phyloP scores from a whole-genome alignment of 2,797 vertebrate species.

The Acanthurus lineatus region DNA sequence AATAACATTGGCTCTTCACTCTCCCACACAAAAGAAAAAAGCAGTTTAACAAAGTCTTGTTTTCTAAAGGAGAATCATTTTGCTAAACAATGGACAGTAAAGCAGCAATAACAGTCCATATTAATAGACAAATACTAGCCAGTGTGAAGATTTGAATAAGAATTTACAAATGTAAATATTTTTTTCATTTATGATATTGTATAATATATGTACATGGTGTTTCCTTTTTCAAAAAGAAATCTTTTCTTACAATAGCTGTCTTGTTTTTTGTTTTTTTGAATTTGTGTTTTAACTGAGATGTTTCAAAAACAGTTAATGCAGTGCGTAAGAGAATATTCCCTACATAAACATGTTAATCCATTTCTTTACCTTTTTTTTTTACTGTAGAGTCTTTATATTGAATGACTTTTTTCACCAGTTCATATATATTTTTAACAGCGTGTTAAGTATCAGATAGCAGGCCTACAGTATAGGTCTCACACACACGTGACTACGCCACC shows the following conservation, averaged over 20 bases:
- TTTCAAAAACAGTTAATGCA: constrained; percentile 84
- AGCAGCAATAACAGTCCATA: constrained; percentile 95
- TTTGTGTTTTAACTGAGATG: constrained; percentile 90
- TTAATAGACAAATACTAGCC: constrained; percentile 88
- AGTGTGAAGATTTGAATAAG: constrained; percentile 88
- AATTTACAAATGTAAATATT: constrained; percentile 93
- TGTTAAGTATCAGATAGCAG: constrained; percentile 71
- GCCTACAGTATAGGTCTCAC: constrained; percentile 48
- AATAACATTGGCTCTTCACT: constrained; percentile 82
- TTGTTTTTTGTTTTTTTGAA: constrained; percentile 83
- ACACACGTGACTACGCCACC: constrained; percentile 41
- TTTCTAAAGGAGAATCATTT: constrained; percentile 85
- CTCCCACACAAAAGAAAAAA: constrained; percentile 82
- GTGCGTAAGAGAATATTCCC: constrained; percentile 84
- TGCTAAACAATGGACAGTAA: constrained; percentile 87
- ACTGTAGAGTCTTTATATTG: constrained; percentile 80
- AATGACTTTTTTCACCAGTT: constrained; percentile 85
- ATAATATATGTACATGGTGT: constrained; percentile 94
- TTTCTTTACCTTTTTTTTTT: constrained; percentile 70
- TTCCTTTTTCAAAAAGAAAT: constrained; percentile 88
- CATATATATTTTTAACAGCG: constrained; percentile 84
- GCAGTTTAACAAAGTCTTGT: constrained; percentile 81
- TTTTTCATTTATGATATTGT: constrained; percentile 90
- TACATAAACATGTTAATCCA: constrained; percentile 75
- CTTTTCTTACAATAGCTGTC: constrained; percentile 92